Evolutionary conservation across 2,888 invertebrate species (phyloP), one percentile per base, ranked within the genome.

Genomic region (Cataglyphis albicans): DNA sequence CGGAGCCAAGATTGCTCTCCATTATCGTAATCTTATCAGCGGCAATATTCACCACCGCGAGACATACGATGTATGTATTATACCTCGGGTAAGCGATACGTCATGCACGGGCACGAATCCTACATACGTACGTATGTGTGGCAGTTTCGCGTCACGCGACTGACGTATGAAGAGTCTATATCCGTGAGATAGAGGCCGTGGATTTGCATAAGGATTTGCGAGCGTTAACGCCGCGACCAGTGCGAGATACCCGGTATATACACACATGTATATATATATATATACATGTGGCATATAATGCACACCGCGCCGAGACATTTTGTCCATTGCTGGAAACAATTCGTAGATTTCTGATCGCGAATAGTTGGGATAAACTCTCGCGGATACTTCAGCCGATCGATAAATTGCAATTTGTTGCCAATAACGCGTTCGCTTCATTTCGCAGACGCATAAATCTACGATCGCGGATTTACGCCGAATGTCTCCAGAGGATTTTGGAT

Each of bases 1-100:
- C 68, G 7, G 4, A 82, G 29, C 15, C 29, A 59, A 74, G 81
- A 75, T 29, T 44, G 18, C 25, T 1, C 25, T 1, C 25, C 55
- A 44, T 55, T 76, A 35, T 67, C 82, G 25, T 55, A 82, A 68
- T 82, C 82, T 68, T 80, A 82, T 80, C 70, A 35, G 44, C 70
- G 25, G 70, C 35, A 35, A 25, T 35, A 70, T 70, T 70, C 59
- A 70, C 70, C 59, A 44, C 68, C 41, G 55, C 67, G 32, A n/a
- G 64, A 44, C 21, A 57, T 18, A 41, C 7, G 1, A 44, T 15
- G 44, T 32, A 21, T 18, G 38, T 44, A 44, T 52, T 70, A 52
- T 44, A 41, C 25, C 21, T n/a, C 29, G 44, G 44, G 21, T 21
- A 21, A 21, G 38, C 38, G 76, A 21, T 70, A 57, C 76, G 68